phyloP scores from a whole-genome alignment of 2,797 vertebrate genomes.

The Echiichthys vipera region DNA sequence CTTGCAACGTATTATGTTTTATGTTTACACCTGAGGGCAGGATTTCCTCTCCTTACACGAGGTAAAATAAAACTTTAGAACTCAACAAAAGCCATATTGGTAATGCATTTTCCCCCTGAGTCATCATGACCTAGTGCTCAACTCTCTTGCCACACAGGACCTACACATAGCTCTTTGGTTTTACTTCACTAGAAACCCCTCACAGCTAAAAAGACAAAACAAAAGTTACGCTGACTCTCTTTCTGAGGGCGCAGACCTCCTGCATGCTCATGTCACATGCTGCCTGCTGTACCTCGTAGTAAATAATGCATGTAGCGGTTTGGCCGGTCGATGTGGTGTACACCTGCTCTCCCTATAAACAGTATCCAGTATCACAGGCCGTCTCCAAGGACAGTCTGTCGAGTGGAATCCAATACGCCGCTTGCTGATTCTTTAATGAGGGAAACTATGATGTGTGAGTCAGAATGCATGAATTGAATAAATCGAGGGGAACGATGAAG shows the following conservation, averaged over 20 bases:
- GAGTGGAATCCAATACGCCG: constrained; percentile 70
- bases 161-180: constrained; percentile 7
- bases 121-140: constrained; percentile 18
- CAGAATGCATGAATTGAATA: constrained; percentile 14
- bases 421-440: constrained; percentile 68
- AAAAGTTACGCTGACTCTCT: constrained; percentile 38
- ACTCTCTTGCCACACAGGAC: constrained; percentile 8
- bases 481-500: background rate
- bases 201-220: constrained; percentile 70
- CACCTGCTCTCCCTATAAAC: constrained; percentile 67
- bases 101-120: background rate
- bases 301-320: constrained; percentile 77
- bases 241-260: constrained; percentile 64
- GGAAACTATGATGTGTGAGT: constrained; percentile 42
- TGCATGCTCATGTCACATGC: constrained; percentile 56
- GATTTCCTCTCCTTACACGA: background rate
- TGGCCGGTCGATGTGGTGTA: constrained; percentile 54
- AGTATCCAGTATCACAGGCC: constrained; percentile 59
- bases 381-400: constrained; percentile 63
- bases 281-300: constrained; percentile 52
- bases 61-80: background rate
- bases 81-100: background rate
- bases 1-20: background rate
- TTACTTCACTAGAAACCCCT: constrained; percentile 63
- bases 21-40: background rate